phyloP scores from a whole-genome alignment of 92 coral and sea anemone species.

The Palythoa grandiflora region DNA sequence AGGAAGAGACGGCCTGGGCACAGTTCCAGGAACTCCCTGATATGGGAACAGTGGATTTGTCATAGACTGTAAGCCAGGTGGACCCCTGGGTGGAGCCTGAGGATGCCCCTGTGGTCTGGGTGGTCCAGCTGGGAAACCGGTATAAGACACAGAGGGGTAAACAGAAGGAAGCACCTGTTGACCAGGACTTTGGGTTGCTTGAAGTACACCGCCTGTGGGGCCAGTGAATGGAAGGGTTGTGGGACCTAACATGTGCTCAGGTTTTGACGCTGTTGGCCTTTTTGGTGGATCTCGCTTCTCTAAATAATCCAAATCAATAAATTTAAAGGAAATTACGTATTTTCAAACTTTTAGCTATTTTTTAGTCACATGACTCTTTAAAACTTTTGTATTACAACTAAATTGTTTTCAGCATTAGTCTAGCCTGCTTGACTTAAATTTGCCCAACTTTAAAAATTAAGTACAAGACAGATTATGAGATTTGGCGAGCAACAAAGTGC shows the following conservation, averaged over 20 bases:
- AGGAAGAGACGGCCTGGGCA: conserved; percentile 41
- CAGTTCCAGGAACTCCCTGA: conserved; percentile 59
- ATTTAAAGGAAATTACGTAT: background rate
- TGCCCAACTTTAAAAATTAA: too few species aligned
- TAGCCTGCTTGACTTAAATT: too few species aligned
- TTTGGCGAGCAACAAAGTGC: too few species aligned
- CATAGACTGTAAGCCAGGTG: conserved; percentile 63
- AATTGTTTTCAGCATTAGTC: too few species aligned
- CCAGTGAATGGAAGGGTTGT: conserved; percentile 24
- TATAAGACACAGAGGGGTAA: conserved; percentile 29
- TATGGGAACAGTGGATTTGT: conserved; percentile 47
- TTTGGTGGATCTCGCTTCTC: conserved; percentile 71
- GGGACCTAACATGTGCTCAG: conserved; percentile 80
- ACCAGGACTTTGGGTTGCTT: conserved; percentile 60
- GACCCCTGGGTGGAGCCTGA: conserved; percentile 53
- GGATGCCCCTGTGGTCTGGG: conserved; percentile 39
- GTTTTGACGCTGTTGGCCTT: conserved; percentile 79
- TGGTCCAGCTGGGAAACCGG: conserved; percentile 34
- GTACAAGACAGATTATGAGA: too few species aligned
- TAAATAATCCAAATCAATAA: conserved; percentile 2
- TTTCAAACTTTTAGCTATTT: background rate
- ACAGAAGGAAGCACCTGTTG: conserved; percentile 36
- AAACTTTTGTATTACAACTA: too few species aligned
- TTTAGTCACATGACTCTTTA: too few species aligned
- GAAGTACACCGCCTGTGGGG: conserved; percentile 19